Base-by-base conservation (phyloP, 1,140 invertebrate species). In the Rhyacophila brunnea region DNA sequence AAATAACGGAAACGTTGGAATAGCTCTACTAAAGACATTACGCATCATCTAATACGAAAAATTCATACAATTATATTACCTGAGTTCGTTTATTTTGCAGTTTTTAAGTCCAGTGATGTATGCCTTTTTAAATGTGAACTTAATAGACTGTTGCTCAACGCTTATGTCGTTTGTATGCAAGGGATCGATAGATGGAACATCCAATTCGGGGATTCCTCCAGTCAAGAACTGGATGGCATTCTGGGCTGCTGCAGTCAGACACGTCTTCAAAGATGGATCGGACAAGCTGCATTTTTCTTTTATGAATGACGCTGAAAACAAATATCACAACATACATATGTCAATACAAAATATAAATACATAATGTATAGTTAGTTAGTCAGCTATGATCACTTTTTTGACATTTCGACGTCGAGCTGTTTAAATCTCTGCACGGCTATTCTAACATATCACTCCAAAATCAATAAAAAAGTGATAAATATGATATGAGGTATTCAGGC, bases 281-380 rank as follows among this genome's bases (percentile, higher is more conserved):
- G 58, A 58, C n/a, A 40, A n/a, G 20, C 45, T 54, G 34, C 63
- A 65, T 28, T 9, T 3, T 52, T 35, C 46, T 19, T 49, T 28
- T 11, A 65, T 56, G 34, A 46, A 55, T 9, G 59, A 54, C 14
- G 59, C 63, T 65, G 44, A 57, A 64, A 63, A 13, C 7, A 20
- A 28, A 28, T 28, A n/a, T n/a, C n/a, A n/a, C n/a, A n/a, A n/a
- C n/a, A n/a, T n/a, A n/a, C n/a, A n/a, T n/a, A n/a, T n/a, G n/a
- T n/a, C n/a, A n/a, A n/a, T n/a, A n/a, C n/a, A n/a, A n/a, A n/a
- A n/a, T n/a, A n/a, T n/a, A n/a, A n/a, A n/a, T n/a, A n/a, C n/a
- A n/a, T n/a, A n/a, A n/a, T n/a, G n/a, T n/a, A n/a, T n/a, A n/a
- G n/a, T n/a, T n/a, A n/a, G n/a, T n/a, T n/a, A n/a, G n/a, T n/a